phyloP scores from a whole-genome alignment of 1,140 invertebrate genomes.

The Halyomorpha halys region DNA sequence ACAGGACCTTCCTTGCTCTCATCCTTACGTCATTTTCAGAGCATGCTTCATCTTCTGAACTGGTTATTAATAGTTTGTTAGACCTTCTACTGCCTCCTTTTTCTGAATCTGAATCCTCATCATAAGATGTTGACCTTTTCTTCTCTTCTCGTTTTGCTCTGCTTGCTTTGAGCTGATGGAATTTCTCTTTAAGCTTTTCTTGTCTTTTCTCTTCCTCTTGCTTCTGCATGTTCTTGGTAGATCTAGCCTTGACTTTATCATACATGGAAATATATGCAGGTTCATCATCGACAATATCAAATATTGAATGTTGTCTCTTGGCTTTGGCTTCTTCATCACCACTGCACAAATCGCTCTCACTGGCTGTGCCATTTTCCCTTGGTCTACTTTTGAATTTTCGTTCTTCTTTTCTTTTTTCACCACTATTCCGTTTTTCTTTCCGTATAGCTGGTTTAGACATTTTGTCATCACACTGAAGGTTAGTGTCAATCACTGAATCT shows the following conservation, averaged over 20 bases:
- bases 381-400: slow-evolving; percentile 31
- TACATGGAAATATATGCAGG: slow-evolving; percentile 95
- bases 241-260: slow-evolving; percentile 92
- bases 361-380: slow-evolving; percentile 32
- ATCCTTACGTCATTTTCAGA: slow-evolving; percentile 30
- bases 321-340: slow-evolving; percentile 55
- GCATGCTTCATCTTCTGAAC: slow-evolving; percentile 32
- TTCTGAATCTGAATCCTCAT: slow-evolving; percentile 63
- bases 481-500: slow-evolving; percentile 21
- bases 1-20: slow-evolving; percentile 38
- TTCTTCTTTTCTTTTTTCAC: slow-evolving; percentile 31
- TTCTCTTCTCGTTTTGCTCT: slow-evolving; percentile 73
- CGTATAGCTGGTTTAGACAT: slow-evolving; percentile 20
- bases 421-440: slow-evolving; percentile 30
- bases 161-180: slow-evolving; percentile 76
- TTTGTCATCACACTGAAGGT: slow-evolving; percentile 21
- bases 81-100: slow-evolving; percentile 27
- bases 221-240: slow-evolving; percentile 84
- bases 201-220: slow-evolving; percentile 79
- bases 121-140: slow-evolving; percentile 75
- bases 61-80: slow-evolving; percentile 32
- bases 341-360: slow-evolving; percentile 40
- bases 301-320: slow-evolving; percentile 69
- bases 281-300: slow-evolving; percentile 80
- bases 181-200: slow-evolving; percentile 78